Evolutionary conservation across 2,888 invertebrate species (phyloP), one percentile per base, ranked within the genome.

Genomic region (Agonum fuliginosum): DNA sequence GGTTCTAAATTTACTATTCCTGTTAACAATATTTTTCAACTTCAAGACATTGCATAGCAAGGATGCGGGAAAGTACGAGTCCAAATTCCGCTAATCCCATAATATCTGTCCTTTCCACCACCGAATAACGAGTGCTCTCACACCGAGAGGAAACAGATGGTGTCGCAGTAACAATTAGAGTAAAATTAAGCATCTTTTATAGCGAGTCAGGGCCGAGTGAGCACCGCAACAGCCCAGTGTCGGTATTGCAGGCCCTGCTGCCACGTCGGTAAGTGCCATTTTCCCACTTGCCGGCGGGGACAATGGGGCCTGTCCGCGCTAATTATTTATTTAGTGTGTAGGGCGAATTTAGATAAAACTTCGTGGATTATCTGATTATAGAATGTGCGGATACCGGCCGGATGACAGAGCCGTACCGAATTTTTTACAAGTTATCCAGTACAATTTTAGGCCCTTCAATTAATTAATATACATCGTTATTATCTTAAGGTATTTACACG

Each of bases 161-260:
- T 87, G 87, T 86, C 85, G 85, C 84, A 84, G 85, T 85, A 85
- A 86, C 86, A 87, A 87, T 87, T 87, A 87, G 84, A 85, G 83
- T 83, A 85, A 86, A 87, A 86, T 86, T 86, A 86, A 86, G 86
- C 86, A 86, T 85, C 84, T 85, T 86, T 85, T 84, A 79, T 78
- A 83, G 83, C 83, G 84, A 84, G 86, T 86, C 85, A 86, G 81
- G 86, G 86, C 84, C 84, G 85, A 86, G 83, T 84, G 86, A 82
- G 72, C 84, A 82, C 84, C 43, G 6, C 22, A 12, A 12, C 67
- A 67, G 67, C 67, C 12, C 30, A n/a, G n/a, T n/a, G n/a, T 12
- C 58, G 27, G 30, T 27, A 37, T 41, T 67, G 22, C 41, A 37
- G 67, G 22, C 41, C 20, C 20, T 4, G 30, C 17, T 19, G 5